Evolutionary conservation across 2,797 vertebrate species (phyloP), one percentile per base, ranked within the genome.

Genomic region (Graptemys geographica): DNA sequence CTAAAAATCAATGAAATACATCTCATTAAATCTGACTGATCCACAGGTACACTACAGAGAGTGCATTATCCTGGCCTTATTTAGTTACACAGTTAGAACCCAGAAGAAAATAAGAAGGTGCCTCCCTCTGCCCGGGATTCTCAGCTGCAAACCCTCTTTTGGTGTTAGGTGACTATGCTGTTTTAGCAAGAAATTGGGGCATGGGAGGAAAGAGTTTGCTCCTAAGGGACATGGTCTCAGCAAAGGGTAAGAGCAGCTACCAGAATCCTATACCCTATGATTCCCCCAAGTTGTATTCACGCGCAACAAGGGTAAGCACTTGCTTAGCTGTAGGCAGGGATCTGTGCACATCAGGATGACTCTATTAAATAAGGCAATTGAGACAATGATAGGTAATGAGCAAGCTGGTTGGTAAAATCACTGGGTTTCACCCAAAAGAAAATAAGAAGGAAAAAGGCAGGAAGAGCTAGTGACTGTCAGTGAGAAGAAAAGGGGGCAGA

Each of bases 1-100:
- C 88, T 92, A 90, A 98, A 98, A 98, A 98, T 98, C 98, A 98
- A 98, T 98, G 90, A 95, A 89, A 94, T 53, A 79, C 86, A 83
- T 92, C 96, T 98, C 95, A 78, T 93, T 97, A 96, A 98, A 96
- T 96, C 97, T 96, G 97, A 92, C 96, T 93, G 93, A 94, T 97
- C 94, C 90, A 93, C 1, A 8, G 81, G 93, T 95, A 92, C 23
- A 96, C 92, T 74, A 88, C 37, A 3, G 74, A 96, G 59, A 94
- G 85, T 97, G 85, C 95, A 84, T 93, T 96, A 96, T 92, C 86
- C 79, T 25, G 15, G 59, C 89, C 92, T 96, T 94, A 89, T 93
- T 95, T 93, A 94, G 49, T 97, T 97, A 98, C 53, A 79, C 84
- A 94, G 97, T 95, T 90, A 95, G 87, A 91, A 93, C 74, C 15